Percentiles rank a stretch among this genome's conserved stretches.
Evolutionary conservation across 1,140 invertebrate species (phyloP).

Genomic region (Drosophila pandora): DNA sequence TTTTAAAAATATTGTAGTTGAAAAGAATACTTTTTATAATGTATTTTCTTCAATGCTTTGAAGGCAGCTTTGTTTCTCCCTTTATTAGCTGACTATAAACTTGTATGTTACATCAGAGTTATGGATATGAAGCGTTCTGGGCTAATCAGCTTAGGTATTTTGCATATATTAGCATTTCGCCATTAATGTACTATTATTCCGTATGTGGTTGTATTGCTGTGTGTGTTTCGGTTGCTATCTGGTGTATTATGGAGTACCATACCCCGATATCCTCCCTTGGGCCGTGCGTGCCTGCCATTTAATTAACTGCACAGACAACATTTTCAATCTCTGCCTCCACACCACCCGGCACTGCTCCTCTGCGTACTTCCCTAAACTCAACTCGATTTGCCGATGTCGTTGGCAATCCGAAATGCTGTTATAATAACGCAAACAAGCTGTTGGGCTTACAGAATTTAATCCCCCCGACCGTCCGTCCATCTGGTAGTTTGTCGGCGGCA

Average conservation of each 20-base stretch:
- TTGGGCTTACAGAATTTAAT: constrained; percentile 56
- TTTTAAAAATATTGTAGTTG: no score
- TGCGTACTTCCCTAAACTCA: neutral
- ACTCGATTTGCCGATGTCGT: constrained; percentile 23
- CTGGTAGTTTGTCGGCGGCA: constrained; percentile 30
- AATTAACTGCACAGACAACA: constrained; percentile 67
- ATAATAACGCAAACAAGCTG: constrained; percentile 68
- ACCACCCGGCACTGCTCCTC: neutral
- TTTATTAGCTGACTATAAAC: constrained; percentile 16
- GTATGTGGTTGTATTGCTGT: constrained; percentile 10
- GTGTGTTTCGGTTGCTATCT: constrained; percentile 16
- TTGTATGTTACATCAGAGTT: constrained; percentile 8
- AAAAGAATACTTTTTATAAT: no score
- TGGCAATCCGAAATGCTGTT: constrained; percentile 59
- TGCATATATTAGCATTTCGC: constrained; percentile 48
- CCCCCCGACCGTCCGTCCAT: constrained; percentile 23
- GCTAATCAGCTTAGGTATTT: constrained; percentile 58
- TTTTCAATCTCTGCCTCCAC: constrained; percentile 42
- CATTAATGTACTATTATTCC: constrained; percentile 40
- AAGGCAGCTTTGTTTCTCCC: neutral
- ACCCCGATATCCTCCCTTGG: constrained; percentile 4
- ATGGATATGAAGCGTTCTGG: constrained; percentile 17
- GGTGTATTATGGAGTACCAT: constrained; percentile 23
- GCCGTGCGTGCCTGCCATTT: constrained; percentile 65
- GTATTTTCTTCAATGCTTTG: no score